Evolutionary conservation across 2,888 invertebrate species (phyloP), one percentile per base, ranked within the genome.

Genomic region (Autographa pulchrina): DNA sequence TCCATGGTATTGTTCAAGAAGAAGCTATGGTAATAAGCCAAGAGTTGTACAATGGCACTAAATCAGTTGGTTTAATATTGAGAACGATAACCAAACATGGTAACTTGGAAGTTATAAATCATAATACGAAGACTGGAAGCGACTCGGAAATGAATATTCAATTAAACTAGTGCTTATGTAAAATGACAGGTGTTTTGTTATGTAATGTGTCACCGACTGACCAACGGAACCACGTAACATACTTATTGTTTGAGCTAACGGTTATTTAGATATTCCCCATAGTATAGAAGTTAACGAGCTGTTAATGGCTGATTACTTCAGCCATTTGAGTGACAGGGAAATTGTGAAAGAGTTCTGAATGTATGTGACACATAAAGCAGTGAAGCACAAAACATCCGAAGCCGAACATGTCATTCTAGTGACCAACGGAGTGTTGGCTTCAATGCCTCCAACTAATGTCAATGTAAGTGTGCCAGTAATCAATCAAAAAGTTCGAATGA

Each of bases 51-150:
- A 91, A 90, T 91, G 81, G 86, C 77, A 89, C 86, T 91, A 91
- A 92, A 93, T 92, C 90, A 91, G 82, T 85, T 86, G 82, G 86
- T 85, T 88, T 85, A 88, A 86, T 88, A 91, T 89, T 84, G 82
- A 84, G 88, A 87, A 85, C 86, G 85, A 86, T 88, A 88, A 72
- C 91, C 90, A 89, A 92, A 92, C 88, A 92, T 85, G 91, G 91
- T 80, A 85, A 82, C 80, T 86, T 84, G 86, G 83, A 74, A 81
- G 81, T 86, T 85, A 91, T 93, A 91, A 92, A 93, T 93, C 92
- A 93, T 91, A 89, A 82, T 66, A 62, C 58, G 65, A 81, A 77
- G 85, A 82, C 83, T 86, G 75, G 85, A 84, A 85, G 85, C 86
- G 82, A 85, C 81, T 74, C 71, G 81, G 86, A 86, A 87, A 90